Conservation (phyloP, 2,113 vertebrate species). For the Cnemophilus loriae region DNA sequence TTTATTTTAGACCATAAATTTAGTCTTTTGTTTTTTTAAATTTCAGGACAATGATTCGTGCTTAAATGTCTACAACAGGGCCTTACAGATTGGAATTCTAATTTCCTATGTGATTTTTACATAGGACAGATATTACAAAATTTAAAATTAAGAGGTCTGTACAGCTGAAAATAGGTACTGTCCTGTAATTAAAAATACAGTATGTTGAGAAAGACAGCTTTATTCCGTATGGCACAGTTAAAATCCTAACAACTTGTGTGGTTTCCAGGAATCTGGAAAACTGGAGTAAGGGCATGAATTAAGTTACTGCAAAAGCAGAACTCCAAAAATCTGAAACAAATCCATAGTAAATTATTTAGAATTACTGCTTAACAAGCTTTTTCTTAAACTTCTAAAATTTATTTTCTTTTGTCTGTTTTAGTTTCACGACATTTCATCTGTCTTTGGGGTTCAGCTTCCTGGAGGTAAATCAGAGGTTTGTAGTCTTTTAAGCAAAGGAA, state of each 20-base stretch:
- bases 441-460: neutral
- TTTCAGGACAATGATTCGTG: neutral
- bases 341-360: neutral
- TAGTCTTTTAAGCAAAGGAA: neutral
- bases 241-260: neutral
- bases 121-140: neutral
- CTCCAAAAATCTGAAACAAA: neutral
- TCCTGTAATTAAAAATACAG: neutral
- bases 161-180: neutral
- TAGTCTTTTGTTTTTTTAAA: neutral
- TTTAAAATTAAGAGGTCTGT: neutral
- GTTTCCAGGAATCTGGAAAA: neutral
- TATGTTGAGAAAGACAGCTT: neutral
- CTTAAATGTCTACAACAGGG: neutral
- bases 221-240: neutral
- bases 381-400: neutral
- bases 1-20: neutral
- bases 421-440: neutral
- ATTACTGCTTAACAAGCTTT: neutral
- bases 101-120: neutral
- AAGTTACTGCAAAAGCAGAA: neutral
- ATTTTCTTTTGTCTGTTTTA: neutral
- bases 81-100: neutral
- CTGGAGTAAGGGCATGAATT: neutral
- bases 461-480: neutral